Evolutionary conservation across 53 echinoderm and acorn worm genomes (phyloP).

Genomic region (Antedon mediterranea): DNA sequence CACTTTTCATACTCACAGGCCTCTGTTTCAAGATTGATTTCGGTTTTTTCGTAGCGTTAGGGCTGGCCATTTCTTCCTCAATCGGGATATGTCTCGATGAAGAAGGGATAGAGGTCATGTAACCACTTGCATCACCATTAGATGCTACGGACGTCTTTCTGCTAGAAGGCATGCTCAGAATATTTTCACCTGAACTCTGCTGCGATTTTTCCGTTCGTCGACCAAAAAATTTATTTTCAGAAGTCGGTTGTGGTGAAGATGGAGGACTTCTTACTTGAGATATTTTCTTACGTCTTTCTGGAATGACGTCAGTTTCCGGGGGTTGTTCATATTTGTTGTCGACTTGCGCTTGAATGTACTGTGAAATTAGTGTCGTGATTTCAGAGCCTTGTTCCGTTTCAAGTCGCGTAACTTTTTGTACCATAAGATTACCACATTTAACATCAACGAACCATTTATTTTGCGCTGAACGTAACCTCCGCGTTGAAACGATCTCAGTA

Average conservation of each 20-base stretch:
- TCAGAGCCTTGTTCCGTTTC: conserved; percentile 24
- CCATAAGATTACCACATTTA: conserved; percentile 51
- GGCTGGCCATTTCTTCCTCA: not conserved
- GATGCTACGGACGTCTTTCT: not conserved
- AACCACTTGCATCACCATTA: not conserved
- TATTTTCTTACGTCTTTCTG: not conserved
- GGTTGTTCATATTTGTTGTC: not conserved
- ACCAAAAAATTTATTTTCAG: not conserved
- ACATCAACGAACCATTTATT: conserved; percentile 40
- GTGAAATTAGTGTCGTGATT: conserved; percentile 4
- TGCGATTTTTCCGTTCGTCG: not conserved
- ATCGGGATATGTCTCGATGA: not conserved
- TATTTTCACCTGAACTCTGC: not conserved
- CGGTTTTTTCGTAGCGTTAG: not conserved
- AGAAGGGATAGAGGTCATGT: not conserved
- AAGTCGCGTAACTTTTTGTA: conserved; percentile 32
- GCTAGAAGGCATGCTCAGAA: not conserved
- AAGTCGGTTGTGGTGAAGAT: not conserved
- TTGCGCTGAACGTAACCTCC: conserved; percentile 26
- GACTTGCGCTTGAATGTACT: conserved; percentile 4
- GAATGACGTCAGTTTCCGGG: not conserved
- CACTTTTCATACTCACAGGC: not conserved
- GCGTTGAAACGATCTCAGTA: conserved; percentile 37
- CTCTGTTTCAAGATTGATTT: not conserved
- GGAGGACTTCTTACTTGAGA: not conserved